These are phyloP conservation scores for Tachysurus fulvidraco DNA, from an alignment of 2,113 vertebrate genomes.

Conservation along the genomic window DNA sequence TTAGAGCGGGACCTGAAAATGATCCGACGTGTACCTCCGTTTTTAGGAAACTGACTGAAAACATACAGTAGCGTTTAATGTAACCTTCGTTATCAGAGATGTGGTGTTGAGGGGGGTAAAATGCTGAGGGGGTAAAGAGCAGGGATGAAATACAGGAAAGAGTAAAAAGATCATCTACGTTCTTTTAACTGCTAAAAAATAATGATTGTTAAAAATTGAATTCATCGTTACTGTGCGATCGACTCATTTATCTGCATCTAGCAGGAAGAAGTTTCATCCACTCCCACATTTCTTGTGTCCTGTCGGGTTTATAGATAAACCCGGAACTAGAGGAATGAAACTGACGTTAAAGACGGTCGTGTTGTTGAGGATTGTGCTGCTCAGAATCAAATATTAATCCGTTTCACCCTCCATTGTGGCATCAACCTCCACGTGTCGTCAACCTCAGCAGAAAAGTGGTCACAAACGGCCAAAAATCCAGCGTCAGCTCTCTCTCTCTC, in stretches of 20 bases:
- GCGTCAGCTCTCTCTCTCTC: constrained; percentile 66
- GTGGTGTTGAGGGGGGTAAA: too few relatives aligned
- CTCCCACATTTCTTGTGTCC: background rate
- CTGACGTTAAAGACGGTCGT: background rate
- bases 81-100: too few relatives aligned
- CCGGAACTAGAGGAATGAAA: background rate
- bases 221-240: background rate
- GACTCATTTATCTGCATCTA: background rate
- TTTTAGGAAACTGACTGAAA: background rate
- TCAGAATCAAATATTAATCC: constrained; percentile 68
- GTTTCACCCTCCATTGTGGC: constrained; percentile 88
- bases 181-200: background rate
- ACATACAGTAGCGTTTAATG: too few relatives aligned
- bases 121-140: background rate
- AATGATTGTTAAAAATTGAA: background rate
- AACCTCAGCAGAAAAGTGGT: constrained; percentile 99
- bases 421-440: constrained; percentile 97
- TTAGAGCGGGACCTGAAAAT: too few relatives aligned
- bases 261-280: background rate
- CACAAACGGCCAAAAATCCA: constrained; percentile 93
- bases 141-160: background rate
- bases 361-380: constrained; percentile 64
- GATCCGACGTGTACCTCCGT: background rate
- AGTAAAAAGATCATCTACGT: background rate
- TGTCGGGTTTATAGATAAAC: background rate